A percentile compares a stretch with the other conserved stretches of the same genome.
Conservation (phyloP, 2,113 vertebrate genomes). For the Ailuropoda melanoleuca region DNA sequence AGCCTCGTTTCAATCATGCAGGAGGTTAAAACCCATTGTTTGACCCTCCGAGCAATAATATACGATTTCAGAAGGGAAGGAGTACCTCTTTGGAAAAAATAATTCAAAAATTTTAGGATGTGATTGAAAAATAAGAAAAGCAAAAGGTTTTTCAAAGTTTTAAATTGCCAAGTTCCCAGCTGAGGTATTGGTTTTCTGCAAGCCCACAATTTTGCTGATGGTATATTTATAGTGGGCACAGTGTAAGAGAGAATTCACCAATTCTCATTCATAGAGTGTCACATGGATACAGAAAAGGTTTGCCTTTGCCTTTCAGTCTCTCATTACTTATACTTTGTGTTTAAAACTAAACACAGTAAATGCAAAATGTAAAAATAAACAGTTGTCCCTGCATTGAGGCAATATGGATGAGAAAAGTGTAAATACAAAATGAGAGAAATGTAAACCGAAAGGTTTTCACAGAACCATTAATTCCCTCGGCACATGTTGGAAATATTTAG, state of each 20-base stretch:
- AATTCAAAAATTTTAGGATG: conserved; percentile 73
- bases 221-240: background rate
- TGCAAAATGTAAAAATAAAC: conserved; percentile 56
- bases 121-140: conserved; percentile 65
- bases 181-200: conserved; percentile 53
- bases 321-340: background rate
- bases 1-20: conserved; percentile 55
- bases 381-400: background rate
- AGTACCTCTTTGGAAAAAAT: conserved; percentile 58
- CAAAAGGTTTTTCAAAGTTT: conserved; percentile 66
- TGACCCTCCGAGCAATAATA: conserved; percentile 65
- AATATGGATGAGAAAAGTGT: background rate
- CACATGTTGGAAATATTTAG: background rate
- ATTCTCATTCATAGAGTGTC: conserved; percentile 39
- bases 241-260: background rate
- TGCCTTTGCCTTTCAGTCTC: conserved; percentile 23
- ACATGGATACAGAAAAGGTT: background rate
- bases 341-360: conserved; percentile 44
- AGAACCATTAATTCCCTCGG: conserved; percentile 47
- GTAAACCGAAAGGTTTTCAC: conserved; percentile 35
- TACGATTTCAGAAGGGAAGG: conserved; percentile 64
- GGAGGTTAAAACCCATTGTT: conserved; percentile 62
- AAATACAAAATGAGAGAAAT: conserved; percentile 29
- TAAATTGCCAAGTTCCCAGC: conserved; percentile 43
- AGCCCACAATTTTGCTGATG: conserved; percentile 18